Evolutionary conservation across 2,113 vertebrate genomes (phyloP).

Genomic region (Proterorhinus semilunaris): DNA sequence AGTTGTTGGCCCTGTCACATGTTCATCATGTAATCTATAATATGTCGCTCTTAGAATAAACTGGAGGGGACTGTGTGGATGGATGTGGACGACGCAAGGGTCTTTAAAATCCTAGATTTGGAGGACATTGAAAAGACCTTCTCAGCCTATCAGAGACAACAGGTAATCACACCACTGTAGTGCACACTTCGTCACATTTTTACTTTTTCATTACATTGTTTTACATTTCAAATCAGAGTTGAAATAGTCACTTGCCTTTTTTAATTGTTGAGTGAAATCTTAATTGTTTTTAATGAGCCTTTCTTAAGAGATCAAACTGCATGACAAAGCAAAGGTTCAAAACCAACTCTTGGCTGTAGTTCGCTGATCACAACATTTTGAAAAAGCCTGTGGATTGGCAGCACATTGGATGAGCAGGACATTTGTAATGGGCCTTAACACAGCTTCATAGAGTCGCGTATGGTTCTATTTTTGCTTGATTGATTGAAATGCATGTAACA

Average conservation of each 20-base stretch:
- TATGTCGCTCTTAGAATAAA: slow-evolving; percentile 83
- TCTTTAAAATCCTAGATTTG: slow-evolving; percentile 93
- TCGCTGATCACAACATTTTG: not conserved
- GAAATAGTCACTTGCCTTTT: too few species aligned
- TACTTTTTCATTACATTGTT: not conserved
- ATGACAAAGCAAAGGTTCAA: slow-evolving; percentile 38
- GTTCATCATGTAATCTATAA: not conserved
- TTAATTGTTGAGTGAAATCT: too few species aligned
- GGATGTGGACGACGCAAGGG: slow-evolving; percentile 88
- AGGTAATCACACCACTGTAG: slow-evolving; percentile 77
- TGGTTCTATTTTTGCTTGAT: not conserved
- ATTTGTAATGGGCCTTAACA: not conserved
- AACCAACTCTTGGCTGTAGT: slow-evolving; percentile 22
- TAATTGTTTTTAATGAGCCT: slow-evolving; percentile 19
- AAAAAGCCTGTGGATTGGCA: slow-evolving; percentile 1
- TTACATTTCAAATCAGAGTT: not conserved
- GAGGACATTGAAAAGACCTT: slow-evolving; percentile 96
- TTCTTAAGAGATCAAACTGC: slow-evolving; percentile 34
- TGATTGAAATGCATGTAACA: slow-evolving; percentile 43
- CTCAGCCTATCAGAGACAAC: slow-evolving; percentile 98
- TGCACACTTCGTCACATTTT: not conserved
- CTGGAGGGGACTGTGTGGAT: slow-evolving; percentile 92
- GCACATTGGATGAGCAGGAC: slow-evolving; percentile 22
- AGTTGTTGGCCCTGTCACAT: too few species aligned
- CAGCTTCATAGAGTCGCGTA: not conserved